Evolutionary conservation across 2,888 invertebrate genomes (phyloP).

Genomic region (Agrotis clavis): DNA sequence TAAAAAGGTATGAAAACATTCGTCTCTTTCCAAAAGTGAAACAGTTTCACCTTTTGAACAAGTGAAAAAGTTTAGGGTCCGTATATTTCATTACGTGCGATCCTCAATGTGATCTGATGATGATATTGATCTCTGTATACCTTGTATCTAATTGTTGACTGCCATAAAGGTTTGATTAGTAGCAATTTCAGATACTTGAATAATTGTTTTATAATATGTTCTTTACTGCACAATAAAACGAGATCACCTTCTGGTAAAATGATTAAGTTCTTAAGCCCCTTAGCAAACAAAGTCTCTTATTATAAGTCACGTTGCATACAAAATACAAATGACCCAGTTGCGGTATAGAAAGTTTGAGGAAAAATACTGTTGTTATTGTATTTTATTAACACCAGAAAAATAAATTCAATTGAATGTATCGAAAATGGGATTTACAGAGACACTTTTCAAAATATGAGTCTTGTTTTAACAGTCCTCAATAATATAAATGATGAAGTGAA

Average conservation of each 20-base stretch:
- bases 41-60: conserved; percentile 2
- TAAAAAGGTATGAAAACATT: conserved; percentile 7
- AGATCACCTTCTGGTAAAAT: conserved; percentile 21
- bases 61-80: conserved; percentile 31
- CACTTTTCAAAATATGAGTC: neutral
- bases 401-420: conserved; percentile 1
- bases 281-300: conserved; percentile 13
- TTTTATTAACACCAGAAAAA: neutral
- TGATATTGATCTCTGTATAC: conserved; percentile 2
- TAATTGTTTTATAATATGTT: conserved; percentile 22
- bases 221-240: conserved; percentile 30
- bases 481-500: conserved; percentile 17
- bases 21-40: neutral
- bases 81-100: conserved; percentile 27
- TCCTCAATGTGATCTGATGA: conserved; percentile 8
- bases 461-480: neutral
- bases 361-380: neutral
- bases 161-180: conserved; percentile 24
- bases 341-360: conserved; percentile 12
- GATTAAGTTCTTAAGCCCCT: conserved; percentile 26
- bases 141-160: neutral
- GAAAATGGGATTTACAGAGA: neutral
- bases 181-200: conserved; percentile 11
- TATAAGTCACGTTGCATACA: conserved; percentile 4
- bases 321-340: conserved; percentile 1